Evolutionary conservation across 2,113 vertebrate species (phyloP).

Genomic region (Phainopepla nitens): DNA sequence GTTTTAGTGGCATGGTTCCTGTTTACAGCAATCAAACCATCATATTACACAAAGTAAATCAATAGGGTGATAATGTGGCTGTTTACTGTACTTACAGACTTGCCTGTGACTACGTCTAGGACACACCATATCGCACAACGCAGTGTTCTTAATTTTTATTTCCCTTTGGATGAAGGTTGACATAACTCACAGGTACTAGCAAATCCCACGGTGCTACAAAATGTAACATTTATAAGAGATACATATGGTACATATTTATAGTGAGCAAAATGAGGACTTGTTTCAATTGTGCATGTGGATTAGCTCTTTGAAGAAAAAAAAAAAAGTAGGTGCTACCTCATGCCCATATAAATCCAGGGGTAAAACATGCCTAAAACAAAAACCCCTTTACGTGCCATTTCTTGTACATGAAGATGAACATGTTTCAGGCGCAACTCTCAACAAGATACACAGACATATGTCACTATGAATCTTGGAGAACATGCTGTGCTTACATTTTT

Average conservation of each 20-base stretch:
- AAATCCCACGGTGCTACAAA: slow-evolving; percentile 9
- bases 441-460: slow-evolving; percentile 23
- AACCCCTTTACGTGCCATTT: not conserved
- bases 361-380: slow-evolving; percentile 57
- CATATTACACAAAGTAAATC: slow-evolving; percentile 36
- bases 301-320: slow-evolving; percentile 58
- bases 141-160: slow-evolving; percentile 25
- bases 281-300: slow-evolving; percentile 56
- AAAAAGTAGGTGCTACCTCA: slow-evolving; percentile 55
- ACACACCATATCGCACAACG: not conserved
- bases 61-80: slow-evolving; percentile 47
- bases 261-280: slow-evolving; percentile 45
- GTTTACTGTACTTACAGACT: slow-evolving; percentile 41
- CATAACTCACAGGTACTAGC: slow-evolving; percentile 23
- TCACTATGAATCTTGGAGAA: slow-evolving; percentile 21
- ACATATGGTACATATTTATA: slow-evolving; percentile 59
- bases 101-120: not conserved
- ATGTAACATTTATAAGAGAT: slow-evolving; percentile 2
- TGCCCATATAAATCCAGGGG: slow-evolving; percentile 53
- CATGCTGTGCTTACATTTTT: not conserved
- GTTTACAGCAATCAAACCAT: slow-evolving; percentile 53
- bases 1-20: slow-evolving; percentile 52
- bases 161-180: slow-evolving; percentile 1
- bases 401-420: slow-evolving; percentile 24
- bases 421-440: slow-evolving; percentile 23